phyloP scores from a whole-genome alignment of 2,888 invertebrate species.

The Saturnia japonica region DNA sequence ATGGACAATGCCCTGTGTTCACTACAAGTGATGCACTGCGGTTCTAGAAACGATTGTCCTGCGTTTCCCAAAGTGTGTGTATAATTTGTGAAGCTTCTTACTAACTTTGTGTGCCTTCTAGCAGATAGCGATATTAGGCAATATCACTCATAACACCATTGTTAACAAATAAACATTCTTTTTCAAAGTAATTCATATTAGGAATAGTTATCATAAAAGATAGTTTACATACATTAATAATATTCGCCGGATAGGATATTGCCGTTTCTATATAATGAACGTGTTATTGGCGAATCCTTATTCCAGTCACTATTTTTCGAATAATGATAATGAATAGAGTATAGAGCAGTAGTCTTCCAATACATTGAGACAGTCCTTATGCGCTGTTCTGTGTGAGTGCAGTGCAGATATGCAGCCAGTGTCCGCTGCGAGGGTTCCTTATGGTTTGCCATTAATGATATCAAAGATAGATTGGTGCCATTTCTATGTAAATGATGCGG shows the following conservation, averaged over 20 bases:
- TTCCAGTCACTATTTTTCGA: conserved; percentile 65
- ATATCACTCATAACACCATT: conserved; percentile 70
- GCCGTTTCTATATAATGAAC: conserved; percentile 54
- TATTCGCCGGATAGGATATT: conserved; percentile 61
- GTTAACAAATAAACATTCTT: conserved; percentile 50
- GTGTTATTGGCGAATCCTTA: conserved; percentile 45
- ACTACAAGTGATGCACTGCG: conserved; percentile 2
- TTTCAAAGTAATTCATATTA: conserved; percentile 49
- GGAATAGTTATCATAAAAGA: conserved; percentile 50
- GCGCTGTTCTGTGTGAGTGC: too few relatives aligned
- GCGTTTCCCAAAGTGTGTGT: conserved; percentile 32
- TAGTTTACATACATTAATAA: conserved; percentile 44
- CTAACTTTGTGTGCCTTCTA: conserved; percentile 82
- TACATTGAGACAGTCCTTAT: conserved; percentile 68
- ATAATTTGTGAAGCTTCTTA: conserved; percentile 78
- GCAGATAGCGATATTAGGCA: conserved; percentile 79
- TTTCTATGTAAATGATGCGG: conserved; percentile 79
- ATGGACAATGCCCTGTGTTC: conserved; percentile 22
- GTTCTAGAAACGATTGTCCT: not conserved
- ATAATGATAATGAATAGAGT: conserved; percentile 72
- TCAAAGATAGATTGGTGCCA: conserved; percentile 83
- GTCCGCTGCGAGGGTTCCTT: conserved; percentile 78
- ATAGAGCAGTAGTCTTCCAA: conserved; percentile 82
- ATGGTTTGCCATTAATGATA: conserved; percentile 81
- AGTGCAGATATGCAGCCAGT: conserved; percentile 44